Conservation (phyloP, 2,113 vertebrate genomes). For the Epinephelus moara region DNA sequence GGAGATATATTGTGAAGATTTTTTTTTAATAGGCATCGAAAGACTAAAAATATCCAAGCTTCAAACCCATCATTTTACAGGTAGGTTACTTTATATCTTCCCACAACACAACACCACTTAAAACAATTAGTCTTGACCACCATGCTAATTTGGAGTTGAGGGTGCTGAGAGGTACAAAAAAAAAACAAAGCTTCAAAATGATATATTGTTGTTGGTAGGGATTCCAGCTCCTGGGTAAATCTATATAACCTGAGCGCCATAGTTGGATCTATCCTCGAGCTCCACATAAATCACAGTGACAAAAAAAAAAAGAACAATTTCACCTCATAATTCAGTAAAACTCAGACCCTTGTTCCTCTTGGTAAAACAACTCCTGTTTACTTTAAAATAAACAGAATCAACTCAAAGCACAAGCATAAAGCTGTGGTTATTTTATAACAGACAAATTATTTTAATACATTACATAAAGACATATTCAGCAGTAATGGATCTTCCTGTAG, state of each 20-base stretch:
- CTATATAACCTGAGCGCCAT: not conserved
- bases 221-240: conserved; percentile 13
- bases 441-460: not conserved
- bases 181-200: not conserved
- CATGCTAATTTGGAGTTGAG: not conserved
- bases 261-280: conserved; percentile 21
- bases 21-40: not conserved
- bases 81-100: not conserved
- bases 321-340: conserved; percentile 24
- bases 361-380: not conserved
- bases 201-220: conserved; percentile 3
- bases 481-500: no score
- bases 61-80: not conserved
- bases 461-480: not conserved
- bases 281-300: conserved; percentile 52
- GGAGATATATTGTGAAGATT: not conserved
- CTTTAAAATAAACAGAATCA: not conserved
- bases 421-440: not conserved
- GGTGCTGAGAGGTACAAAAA: not conserved
- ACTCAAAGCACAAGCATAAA: not conserved
- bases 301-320: conserved; percentile 27
- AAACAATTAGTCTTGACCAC: not conserved
- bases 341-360: not conserved
- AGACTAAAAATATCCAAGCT: not conserved
- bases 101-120: not conserved